Conservation (phyloP, 2,888 invertebrate species). For the Phyto melanocephala region DNA sequence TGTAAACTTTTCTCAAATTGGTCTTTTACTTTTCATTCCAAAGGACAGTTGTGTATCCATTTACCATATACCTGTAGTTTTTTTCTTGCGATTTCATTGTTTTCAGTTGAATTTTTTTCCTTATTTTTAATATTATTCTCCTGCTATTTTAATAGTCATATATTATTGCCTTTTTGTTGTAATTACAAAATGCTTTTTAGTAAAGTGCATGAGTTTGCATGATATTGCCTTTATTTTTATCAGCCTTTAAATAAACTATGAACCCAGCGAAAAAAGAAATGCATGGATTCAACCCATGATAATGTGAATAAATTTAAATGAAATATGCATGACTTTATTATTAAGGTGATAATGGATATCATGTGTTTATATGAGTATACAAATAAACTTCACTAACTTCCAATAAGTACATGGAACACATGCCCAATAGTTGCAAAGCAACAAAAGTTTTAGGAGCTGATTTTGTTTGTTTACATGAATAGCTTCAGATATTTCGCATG, state of each 20-base stretch:
- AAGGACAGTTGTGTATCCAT: conserved; percentile 10
- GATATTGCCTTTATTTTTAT: conserved; percentile 51
- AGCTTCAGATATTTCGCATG: no score
- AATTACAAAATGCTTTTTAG: conserved; percentile 64
- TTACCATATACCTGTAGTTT: neutral
- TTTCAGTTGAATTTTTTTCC: conserved; percentile 5
- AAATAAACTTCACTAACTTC: no score
- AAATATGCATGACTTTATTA: no score
- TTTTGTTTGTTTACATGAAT: no score
- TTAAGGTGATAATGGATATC: no score
- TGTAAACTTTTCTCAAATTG: conserved; percentile 17
- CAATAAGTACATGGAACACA: no score
- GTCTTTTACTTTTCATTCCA: neutral
- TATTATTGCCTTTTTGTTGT: conserved; percentile 58
- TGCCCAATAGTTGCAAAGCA: no score
- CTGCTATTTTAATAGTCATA: conserved; percentile 47
- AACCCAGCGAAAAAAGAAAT: no score
- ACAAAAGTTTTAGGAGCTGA: no score
- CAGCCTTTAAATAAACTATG: conserved; percentile 38
- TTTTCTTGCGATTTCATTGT: conserved; percentile 9
- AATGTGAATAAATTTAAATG: no score
- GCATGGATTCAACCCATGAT: no score
- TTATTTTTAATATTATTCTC: conserved; percentile 17
- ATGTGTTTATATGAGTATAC: no score
- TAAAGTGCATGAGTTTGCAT: conserved; percentile 62